These are phyloP conservation scores for Ascidia mentula DNA, from an alignment of 23 tunicate genomes.

Conservation along the genomic window DNA sequence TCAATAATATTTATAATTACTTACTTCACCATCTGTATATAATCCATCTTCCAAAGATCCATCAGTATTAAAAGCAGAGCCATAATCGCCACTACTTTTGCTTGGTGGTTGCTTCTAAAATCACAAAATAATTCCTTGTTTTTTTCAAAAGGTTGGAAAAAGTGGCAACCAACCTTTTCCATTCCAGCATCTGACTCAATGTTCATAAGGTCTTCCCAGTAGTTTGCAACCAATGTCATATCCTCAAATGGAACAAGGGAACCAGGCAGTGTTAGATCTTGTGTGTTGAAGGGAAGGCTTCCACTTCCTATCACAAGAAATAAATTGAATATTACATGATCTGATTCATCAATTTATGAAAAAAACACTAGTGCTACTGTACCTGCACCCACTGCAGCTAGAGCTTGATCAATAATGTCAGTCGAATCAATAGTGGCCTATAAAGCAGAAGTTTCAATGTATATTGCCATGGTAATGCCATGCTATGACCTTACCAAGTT, in stretches of 20 bases:
- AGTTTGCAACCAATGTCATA: slow-evolving; percentile 10
- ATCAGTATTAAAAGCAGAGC: not conserved
- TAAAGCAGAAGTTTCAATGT: not conserved
- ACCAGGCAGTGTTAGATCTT: slow-evolving; percentile 28
- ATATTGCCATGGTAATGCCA: not conserved
- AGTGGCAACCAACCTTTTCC: slow-evolving; percentile 24
- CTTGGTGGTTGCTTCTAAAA: not conserved
- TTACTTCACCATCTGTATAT: not conserved
- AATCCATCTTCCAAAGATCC: slow-evolving; percentile 6
- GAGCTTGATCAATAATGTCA: not conserved
- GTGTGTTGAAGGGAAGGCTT: not conserved
- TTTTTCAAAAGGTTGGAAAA: too few species aligned
- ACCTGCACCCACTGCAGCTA: not conserved
- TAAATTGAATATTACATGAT: not conserved
- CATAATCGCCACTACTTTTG: not conserved
- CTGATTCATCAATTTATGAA: not conserved
- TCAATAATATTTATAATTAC: not conserved
- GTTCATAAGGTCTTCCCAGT: slow-evolving; percentile 17
- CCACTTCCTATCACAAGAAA: slow-evolving; percentile 27
- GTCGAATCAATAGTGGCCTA: slow-evolving; percentile 2
- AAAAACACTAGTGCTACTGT: not conserved
- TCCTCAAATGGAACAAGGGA: not conserved
- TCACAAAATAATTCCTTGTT: too few species aligned
- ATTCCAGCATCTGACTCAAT: slow-evolving; percentile 46
- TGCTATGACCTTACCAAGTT: not conserved